Conservation (phyloP, 2,888 invertebrate genomes). For the Pilophorus perplexus region DNA sequence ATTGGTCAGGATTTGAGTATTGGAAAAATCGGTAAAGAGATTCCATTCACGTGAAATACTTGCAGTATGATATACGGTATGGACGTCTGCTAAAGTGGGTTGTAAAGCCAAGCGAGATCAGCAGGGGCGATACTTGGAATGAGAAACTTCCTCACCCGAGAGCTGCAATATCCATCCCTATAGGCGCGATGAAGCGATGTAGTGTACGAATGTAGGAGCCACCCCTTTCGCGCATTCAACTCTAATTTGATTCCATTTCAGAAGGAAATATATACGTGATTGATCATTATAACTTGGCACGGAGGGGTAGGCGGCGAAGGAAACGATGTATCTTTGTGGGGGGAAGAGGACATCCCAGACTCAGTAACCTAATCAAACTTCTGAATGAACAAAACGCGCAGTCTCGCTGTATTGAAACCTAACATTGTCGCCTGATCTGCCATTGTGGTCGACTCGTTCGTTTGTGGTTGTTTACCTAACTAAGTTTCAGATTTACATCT, state of each 20-base stretch:
- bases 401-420: slow-evolving; percentile 43
- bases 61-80: too few species aligned
- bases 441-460: slow-evolving; percentile 28
- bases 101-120: too few species aligned
- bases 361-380: slow-evolving; percentile 45
- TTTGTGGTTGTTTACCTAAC: background rate
- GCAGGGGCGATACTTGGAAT: too few species aligned
- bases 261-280: slow-evolving; percentile 46
- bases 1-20: too few species aligned
- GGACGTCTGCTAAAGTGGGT: too few species aligned
- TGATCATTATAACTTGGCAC: slow-evolving; percentile 46
- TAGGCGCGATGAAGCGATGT: slow-evolving; percentile 12
- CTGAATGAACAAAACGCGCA: slow-evolving; percentile 45
- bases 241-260: slow-evolving; percentile 42
- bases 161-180: slow-evolving; percentile 5
- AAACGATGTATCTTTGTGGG: slow-evolving; percentile 41
- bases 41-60: too few species aligned
- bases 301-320: slow-evolving; percentile 28
- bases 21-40: too few species aligned
- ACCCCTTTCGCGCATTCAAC: slow-evolving; percentile 34
- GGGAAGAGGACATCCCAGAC: slow-evolving; percentile 20
- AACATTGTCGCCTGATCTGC: slow-evolving; percentile 44
- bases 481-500: background rate
- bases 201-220: background rate
- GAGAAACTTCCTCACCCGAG: background rate